Conservation (phyloP, 2,797 vertebrate species). For the Sebastes steindachneri region DNA sequence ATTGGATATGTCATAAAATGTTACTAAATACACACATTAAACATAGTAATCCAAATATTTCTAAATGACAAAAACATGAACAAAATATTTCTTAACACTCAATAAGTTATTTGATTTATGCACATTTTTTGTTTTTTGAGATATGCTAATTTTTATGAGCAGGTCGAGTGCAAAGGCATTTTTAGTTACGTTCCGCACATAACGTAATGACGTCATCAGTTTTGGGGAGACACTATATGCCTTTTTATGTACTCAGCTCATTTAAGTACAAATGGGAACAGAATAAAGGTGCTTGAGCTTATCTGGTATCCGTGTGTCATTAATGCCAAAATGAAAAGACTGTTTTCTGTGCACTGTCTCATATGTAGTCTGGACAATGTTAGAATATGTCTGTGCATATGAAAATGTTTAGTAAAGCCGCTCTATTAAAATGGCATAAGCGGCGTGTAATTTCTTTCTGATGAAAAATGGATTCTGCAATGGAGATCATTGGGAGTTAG, state of each 20-base stretch:
- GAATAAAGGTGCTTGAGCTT: neutral
- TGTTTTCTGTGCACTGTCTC: neutral
- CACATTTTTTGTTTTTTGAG: too few species aligned
- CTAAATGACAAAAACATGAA: too few species aligned
- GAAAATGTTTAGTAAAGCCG: neutral
- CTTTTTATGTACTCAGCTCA: neutral
- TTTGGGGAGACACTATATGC: neutral
- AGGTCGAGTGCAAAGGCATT: too few species aligned
- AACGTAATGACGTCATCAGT: neutral
- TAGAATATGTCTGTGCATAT: neutral
- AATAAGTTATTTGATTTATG: too few species aligned
- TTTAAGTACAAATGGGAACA: neutral
- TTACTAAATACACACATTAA: too few species aligned
- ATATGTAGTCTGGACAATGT: neutral
- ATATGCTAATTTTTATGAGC: too few species aligned
- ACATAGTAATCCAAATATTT: too few species aligned
- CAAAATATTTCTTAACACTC: too few species aligned
- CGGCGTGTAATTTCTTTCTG: constrained; percentile 25
- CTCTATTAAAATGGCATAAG: neutral
- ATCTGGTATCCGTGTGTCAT: neutral
- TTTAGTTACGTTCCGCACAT: too few species aligned
- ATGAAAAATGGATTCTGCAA: constrained; percentile 41
- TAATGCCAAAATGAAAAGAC: neutral
- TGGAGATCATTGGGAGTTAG: constrained; percentile 44
- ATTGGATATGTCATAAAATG: too few species aligned